These are phyloP conservation scores for Drosophila navojoa DNA, from an alignment of 1,140 invertebrate species.

Conservation along the genomic window DNA sequence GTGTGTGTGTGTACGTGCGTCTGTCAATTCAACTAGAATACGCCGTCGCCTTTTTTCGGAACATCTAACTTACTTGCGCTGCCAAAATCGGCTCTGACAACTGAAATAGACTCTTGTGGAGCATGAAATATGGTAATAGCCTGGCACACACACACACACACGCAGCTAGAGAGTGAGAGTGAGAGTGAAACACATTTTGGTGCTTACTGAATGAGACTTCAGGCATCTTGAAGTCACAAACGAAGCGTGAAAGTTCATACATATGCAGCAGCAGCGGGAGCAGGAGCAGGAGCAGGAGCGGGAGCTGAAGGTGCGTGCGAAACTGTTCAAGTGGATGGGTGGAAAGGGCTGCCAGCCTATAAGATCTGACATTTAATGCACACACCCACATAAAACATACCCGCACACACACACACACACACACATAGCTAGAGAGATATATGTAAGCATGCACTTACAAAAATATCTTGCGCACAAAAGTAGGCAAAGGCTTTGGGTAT, in stretches of 20 bases:
- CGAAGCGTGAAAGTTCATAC: constrained; percentile 56
- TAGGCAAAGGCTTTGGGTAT: constrained; percentile 46
- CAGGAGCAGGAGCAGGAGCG: background rate
- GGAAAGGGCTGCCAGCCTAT: constrained; percentile 51
- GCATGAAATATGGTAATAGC: constrained; percentile 80
- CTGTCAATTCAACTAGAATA: constrained; percentile 16
- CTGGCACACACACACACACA: background rate
- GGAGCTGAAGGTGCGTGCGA: constrained; percentile 28
- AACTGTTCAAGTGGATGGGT: constrained; percentile 20
- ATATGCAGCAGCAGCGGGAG: constrained; percentile 29
- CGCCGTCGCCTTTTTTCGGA: constrained; percentile 28
- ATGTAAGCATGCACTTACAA: constrained; percentile 28
- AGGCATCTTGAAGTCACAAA: constrained; percentile 29
- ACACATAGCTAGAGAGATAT: constrained; percentile 9
- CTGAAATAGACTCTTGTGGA: constrained; percentile 66
- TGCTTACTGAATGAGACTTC: background rate
- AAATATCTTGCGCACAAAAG: constrained; percentile 41
- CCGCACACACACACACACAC: constrained; percentile 18
- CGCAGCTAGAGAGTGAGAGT: no score
- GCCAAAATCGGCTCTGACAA: constrained; percentile 60
- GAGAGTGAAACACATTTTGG: background rate
- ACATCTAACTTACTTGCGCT: constrained; percentile 59
- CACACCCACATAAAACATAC: constrained; percentile 14
- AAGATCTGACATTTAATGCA: constrained; percentile 62
- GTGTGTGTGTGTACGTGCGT: no score